These are phyloP conservation scores for Trichogramma evanescens DNA, from an alignment of 2,888 invertebrate species.

Conservation along the genomic window DNA sequence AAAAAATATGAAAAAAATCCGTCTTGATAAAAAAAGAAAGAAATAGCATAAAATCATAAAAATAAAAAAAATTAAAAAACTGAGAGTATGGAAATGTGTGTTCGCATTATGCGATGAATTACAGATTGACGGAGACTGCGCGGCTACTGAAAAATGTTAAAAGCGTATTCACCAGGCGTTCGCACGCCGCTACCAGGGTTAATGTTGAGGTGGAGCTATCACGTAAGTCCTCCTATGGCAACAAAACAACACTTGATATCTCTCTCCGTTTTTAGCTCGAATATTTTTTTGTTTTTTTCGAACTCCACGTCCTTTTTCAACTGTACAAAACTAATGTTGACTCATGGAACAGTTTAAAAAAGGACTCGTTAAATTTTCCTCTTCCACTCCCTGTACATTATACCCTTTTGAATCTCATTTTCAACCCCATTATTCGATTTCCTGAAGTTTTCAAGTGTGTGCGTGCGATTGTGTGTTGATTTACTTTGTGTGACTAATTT, in stretches of 20 bases:
- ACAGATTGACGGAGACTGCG: slow-evolving; percentile 95
- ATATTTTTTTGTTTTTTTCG: neutral
- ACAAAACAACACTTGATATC: slow-evolving; percentile 72
- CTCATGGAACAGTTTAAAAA: neutral
- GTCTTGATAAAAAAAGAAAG: neutral
- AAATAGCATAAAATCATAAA: neutral
- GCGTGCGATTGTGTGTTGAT: too few species aligned
- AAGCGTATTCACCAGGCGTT: slow-evolving; percentile 81
- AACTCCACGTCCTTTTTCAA: neutral
- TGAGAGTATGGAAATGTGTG: slow-evolving; percentile 8
- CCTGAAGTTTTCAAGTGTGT: too few species aligned
- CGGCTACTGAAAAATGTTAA: slow-evolving; percentile 90
- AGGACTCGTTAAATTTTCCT: neutral
- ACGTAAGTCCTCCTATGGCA: slow-evolving; percentile 63
- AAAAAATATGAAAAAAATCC: neutral
- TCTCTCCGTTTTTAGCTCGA: slow-evolving; percentile 58
- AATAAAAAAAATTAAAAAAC: slow-evolving; percentile 9
- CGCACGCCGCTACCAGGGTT: slow-evolving; percentile 64
- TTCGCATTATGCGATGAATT: slow-evolving; percentile 40
- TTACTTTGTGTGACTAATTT: too few species aligned
- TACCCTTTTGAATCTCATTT: too few species aligned
- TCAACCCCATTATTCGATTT: too few species aligned
- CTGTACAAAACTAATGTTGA: neutral
- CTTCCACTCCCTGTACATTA: too few species aligned
- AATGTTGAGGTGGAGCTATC: slow-evolving; percentile 84